These are phyloP conservation scores for Abrostola triplasia DNA, from an alignment of 2,888 invertebrate species.

Conservation along the genomic window DNA sequence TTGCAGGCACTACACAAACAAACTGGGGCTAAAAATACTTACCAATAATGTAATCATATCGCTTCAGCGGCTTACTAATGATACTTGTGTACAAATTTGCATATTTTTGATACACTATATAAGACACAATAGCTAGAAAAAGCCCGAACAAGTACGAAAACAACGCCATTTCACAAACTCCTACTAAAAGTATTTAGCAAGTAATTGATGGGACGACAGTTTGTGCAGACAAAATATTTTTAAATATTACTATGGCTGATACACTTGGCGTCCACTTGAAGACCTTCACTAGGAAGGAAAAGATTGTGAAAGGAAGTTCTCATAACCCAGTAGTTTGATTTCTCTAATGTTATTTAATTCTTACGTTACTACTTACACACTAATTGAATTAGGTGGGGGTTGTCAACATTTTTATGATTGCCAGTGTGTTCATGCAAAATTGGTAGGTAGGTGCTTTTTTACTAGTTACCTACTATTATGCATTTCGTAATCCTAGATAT, in stretches of 20 bases:
- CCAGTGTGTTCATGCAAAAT: background rate
- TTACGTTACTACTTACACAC: slow-evolving; percentile 44
- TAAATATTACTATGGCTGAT: background rate
- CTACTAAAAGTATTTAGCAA: slow-evolving; percentile 20
- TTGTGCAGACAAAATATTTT: background rate
- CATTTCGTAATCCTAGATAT: too few species aligned
- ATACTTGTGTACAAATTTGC: slow-evolving; percentile 72
- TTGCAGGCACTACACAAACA: slow-evolving; percentile 4
- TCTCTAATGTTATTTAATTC: slow-evolving; percentile 63
- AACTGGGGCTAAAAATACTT: slow-evolving; percentile 51
- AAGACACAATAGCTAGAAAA: slow-evolving; percentile 71
- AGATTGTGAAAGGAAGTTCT: slow-evolving; percentile 16
- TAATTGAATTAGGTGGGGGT: slow-evolving; percentile 83
- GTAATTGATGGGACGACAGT: slow-evolving; percentile 4
- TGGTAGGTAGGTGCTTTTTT: too few species aligned
- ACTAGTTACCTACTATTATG: too few species aligned
- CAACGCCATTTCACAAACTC: slow-evolving; percentile 63
- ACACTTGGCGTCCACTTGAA: background rate
- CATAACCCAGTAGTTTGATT: slow-evolving; percentile 54
- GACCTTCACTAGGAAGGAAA: slow-evolving; percentile 7
- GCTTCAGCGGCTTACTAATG: slow-evolving; percentile 73
- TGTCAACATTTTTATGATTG: slow-evolving; percentile 53
- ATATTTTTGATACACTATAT: slow-evolving; percentile 77
- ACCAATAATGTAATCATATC: slow-evolving; percentile 84
- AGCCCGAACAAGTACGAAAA: slow-evolving; percentile 72